Base-by-base conservation (phyloP, 1,140 invertebrate species). In the Oncopeltus fasciatus region DNA sequence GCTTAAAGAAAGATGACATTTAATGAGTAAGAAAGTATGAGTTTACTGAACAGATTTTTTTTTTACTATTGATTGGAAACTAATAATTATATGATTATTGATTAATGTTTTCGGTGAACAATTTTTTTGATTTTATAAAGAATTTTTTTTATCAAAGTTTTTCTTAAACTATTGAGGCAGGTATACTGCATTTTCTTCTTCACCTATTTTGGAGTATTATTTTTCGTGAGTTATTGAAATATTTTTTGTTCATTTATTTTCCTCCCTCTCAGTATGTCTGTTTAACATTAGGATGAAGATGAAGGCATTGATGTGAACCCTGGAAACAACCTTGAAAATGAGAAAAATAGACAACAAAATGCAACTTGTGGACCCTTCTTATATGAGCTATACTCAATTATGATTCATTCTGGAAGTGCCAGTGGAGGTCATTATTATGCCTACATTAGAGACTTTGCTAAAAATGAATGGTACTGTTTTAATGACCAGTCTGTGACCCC, bases 371-470 rank as follows among this genome's bases (percentile, higher is more conserved):
- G 89, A 16, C 86, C 85, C 1, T 89, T 88, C 71, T 73, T 84
- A 12, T 95, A 95, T 74, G 89, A 95, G 72, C 74, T 95, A 16
- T 95, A 92, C 71, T 90, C 89, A 12, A 91, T 95, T 38, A 92
- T 95, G 89, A 88, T 95, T 59, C 92, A 95, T 74, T 90, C 89
- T 31, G 92, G 92, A 8, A 91, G 86, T 76, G 90, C 91, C 0
- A 87, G 86, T 49, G 90, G 90, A 28, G 92, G 92, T 1, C 92
- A 95, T 75, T 95, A 95, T 74, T 95, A 92, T 73, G 91, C 90
- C 20, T 94, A 94, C 68, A 92, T 95, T 47, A 93, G 92, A 79
- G 91, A 92, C 70, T 88, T 91, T 56, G 75, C 79, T 47, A 86
- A 79, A 31, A 75, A 80, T 18, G 76, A 84, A 65, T 92, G 90